phyloP scores from a whole-genome alignment of 2,797 vertebrate genomes.

The Tokudaia tokunoshimensis region DNA sequence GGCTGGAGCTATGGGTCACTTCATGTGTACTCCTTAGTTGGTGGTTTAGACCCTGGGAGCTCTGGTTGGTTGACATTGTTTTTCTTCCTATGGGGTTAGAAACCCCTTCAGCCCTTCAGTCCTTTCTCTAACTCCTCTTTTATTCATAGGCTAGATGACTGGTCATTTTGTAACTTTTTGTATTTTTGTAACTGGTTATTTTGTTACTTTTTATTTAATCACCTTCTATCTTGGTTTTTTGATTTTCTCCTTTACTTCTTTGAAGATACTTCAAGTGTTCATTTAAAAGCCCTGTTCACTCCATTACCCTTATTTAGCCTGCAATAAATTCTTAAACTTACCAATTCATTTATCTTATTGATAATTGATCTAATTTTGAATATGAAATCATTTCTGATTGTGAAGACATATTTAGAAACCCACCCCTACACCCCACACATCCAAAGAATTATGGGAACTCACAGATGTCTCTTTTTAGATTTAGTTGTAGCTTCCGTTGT shows the following conservation, averaged over 20 bases:
- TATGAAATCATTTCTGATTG: not conserved
- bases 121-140: not conserved
- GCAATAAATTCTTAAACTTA: not conserved
- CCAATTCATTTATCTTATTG: not conserved
- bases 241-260: slow-evolving; percentile 56
- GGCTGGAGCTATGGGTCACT: too few species aligned
- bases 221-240: slow-evolving; percentile 19
- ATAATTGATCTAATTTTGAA: not conserved
- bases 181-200: not conserved
- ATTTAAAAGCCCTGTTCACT: slow-evolving; percentile 7
- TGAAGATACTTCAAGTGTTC: slow-evolving; percentile 34
- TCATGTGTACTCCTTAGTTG: too few species aligned
- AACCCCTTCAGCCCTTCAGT: too few species aligned
- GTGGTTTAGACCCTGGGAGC: too few species aligned
- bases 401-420: not conserved
- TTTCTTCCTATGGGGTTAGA: too few species aligned
- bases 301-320: not conserved
- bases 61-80: too few species aligned
- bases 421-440: not conserved
- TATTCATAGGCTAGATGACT: slow-evolving; percentile 16
- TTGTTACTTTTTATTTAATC: slow-evolving; percentile 9
- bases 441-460: slow-evolving; percentile 22
- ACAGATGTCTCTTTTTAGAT: not conserved
- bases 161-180: slow-evolving; percentile 24
- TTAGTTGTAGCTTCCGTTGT: not conserved